phyloP scores from a whole-genome alignment of 2,888 invertebrate species.

The Diploptera punctata region DNA sequence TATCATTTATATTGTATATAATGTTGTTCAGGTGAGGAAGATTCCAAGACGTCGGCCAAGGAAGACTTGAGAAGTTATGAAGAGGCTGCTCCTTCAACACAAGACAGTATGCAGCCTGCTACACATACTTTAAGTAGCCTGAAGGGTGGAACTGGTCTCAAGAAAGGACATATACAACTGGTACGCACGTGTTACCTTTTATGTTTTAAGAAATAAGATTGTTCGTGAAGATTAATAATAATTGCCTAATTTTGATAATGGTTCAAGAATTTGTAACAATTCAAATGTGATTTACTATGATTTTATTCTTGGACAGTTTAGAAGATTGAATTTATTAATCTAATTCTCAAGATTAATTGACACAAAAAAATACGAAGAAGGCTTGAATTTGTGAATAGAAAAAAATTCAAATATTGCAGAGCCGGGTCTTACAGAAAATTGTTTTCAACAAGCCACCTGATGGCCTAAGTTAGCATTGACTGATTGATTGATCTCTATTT shows the following conservation, averaged over 20 bases:
- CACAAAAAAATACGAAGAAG: too few relatives aligned
- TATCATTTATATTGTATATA: not conserved
- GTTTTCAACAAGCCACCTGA: too few relatives aligned
- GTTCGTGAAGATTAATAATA: not conserved
- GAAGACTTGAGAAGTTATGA: constrained; percentile 51
- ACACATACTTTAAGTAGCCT: constrained; percentile 30
- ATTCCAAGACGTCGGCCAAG: constrained; percentile 56
- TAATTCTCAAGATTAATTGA: too few relatives aligned
- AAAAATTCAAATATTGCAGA: too few relatives aligned
- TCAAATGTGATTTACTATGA: too few relatives aligned
- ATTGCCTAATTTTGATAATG: not conserved
- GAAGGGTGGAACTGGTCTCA: constrained; percentile 2
- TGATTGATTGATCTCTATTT: too few relatives aligned
- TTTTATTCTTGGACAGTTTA: too few relatives aligned
- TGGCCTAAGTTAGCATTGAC: too few relatives aligned
- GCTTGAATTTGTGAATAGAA: too few relatives aligned
- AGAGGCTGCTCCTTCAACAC: constrained; percentile 43
- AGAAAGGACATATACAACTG: constrained; percentile 33
- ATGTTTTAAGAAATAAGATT: not conserved
- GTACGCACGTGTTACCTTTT: constrained; percentile 28
- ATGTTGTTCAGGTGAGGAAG: constrained; percentile 51
- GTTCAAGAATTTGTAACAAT: not conserved
- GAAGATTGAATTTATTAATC: too few relatives aligned
- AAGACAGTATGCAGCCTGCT: constrained; percentile 28
- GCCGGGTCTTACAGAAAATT: too few relatives aligned